Evolutionary conservation across 2,797 vertebrate genomes (phyloP).

Genomic region (Phalanger gymnotis): DNA sequence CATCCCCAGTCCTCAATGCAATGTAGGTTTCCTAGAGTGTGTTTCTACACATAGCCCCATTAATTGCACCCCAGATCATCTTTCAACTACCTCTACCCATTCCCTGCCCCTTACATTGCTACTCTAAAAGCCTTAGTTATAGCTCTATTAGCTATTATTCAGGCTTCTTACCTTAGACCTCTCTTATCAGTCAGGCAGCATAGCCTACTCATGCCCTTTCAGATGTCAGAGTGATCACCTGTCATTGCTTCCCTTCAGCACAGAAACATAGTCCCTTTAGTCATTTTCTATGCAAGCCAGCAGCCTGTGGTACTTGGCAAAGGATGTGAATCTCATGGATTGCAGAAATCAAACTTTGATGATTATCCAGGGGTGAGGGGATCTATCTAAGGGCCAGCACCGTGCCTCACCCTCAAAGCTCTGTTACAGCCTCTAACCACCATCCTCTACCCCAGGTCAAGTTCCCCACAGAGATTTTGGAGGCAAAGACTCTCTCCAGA

Average conservation of each 20-base stretch:
- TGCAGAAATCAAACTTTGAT: not conserved
- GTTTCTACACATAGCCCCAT: not conserved
- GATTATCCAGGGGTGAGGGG: not conserved
- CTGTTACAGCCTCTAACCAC: not conserved
- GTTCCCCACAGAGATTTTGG: not conserved
- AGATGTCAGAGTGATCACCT: not conserved
- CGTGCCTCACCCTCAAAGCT: not conserved
- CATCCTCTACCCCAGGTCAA: not conserved
- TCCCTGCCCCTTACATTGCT: not conserved
- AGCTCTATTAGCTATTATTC: not conserved
- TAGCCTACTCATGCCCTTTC: too few species aligned
- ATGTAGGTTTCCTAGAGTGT: not conserved
- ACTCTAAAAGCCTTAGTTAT: not conserved
- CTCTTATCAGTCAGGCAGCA: too few species aligned
- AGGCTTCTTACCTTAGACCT: not conserved
- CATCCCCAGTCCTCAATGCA: not conserved
- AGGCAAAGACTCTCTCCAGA: not conserved
- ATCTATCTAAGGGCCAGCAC: not conserved
- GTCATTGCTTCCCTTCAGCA: not conserved
- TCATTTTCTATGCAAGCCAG: not conserved
- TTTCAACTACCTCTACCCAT: not conserved
- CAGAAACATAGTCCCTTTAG: not conserved
- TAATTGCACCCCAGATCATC: not conserved
- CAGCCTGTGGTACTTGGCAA: not conserved
- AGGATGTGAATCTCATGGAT: not conserved